Conservation (phyloP, 2,113 vertebrate species). For the Lampris megalopsis region DNA sequence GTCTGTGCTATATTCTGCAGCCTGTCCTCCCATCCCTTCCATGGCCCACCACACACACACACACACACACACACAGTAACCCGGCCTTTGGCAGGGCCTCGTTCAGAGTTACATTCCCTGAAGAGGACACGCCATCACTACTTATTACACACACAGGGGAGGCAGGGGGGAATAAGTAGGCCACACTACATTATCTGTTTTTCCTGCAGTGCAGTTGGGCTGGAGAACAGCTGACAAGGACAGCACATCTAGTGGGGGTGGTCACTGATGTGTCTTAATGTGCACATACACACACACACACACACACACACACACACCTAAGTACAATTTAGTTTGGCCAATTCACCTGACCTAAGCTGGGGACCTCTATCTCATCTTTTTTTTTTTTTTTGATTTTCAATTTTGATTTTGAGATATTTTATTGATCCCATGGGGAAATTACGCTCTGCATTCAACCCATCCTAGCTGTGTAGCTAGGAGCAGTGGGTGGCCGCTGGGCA, state of each 20-base stretch:
- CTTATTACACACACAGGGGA: constrained; percentile 72
- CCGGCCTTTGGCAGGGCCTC: constrained; percentile 51
- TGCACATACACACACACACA: constrained; percentile 1
- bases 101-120: constrained; percentile 60
- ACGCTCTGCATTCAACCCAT: too few relatives aligned
- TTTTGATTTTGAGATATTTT: too few relatives aligned
- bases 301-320: too few relatives aligned
- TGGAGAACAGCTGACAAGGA: constrained; percentile 55
- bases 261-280: constrained; percentile 63
- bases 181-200: constrained; percentile 72
- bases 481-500: too few relatives aligned
- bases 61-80: constrained; percentile 26
- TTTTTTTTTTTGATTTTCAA: too few relatives aligned
- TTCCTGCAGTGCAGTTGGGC: constrained; percentile 57
- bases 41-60: neutral
- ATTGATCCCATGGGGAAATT: too few relatives aligned
- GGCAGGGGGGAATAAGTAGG: constrained; percentile 69
- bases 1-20: neutral
- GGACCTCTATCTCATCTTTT: too few relatives aligned
- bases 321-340: too few relatives aligned
- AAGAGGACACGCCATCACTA: constrained; percentile 77
- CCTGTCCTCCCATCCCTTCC: neutral
- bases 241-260: constrained; percentile 55
- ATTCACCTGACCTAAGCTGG: too few relatives aligned
- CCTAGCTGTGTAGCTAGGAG: too few relatives aligned